Conservation (phyloP, 2,113 vertebrate species). For the Cisticola juncidis region DNA sequence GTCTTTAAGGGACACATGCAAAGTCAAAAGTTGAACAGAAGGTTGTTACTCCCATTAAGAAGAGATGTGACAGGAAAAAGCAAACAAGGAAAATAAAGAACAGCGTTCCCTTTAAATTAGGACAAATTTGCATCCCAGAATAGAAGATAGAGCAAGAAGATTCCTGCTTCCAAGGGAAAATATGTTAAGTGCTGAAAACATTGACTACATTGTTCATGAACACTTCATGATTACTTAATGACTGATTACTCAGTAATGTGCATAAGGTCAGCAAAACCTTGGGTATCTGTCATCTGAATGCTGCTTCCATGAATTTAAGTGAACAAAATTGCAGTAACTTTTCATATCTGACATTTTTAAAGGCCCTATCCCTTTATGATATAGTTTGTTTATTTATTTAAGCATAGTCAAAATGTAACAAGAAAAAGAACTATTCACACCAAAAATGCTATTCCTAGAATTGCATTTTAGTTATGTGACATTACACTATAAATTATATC, state of each 20-base stretch:
- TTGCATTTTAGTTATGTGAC: background rate
- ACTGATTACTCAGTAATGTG: conserved; percentile 47
- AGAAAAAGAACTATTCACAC: background rate
- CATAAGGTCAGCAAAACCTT: conserved; percentile 62
- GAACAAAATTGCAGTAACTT: conserved; percentile 21
- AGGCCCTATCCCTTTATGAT: background rate
- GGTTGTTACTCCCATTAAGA: background rate
- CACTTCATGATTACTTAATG: conserved; percentile 44
- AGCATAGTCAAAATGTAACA: background rate
- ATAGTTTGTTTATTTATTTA: conserved; percentile 40
- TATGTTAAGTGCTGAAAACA: conserved; percentile 18
- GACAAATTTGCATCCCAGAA: background rate
- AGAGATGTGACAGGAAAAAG: conserved; percentile 3
- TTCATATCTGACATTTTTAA: conserved; percentile 1
- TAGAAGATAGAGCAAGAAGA: background rate
- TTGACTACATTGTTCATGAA: conserved; percentile 34
- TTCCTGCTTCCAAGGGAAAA: background rate
- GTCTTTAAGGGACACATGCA: background rate
- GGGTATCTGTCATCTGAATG: conserved; percentile 40
- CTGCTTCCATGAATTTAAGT: conserved; percentile 23
- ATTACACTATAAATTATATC: conserved; percentile 23
- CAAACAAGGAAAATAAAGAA: conserved; percentile 24
- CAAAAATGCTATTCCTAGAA: conserved; percentile 14
- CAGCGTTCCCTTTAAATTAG: background rate
- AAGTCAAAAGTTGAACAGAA: conserved; percentile 20